Evolutionary conservation across 2,888 invertebrate species (phyloP).

Genomic region (Leucozona laternaria): DNA sequence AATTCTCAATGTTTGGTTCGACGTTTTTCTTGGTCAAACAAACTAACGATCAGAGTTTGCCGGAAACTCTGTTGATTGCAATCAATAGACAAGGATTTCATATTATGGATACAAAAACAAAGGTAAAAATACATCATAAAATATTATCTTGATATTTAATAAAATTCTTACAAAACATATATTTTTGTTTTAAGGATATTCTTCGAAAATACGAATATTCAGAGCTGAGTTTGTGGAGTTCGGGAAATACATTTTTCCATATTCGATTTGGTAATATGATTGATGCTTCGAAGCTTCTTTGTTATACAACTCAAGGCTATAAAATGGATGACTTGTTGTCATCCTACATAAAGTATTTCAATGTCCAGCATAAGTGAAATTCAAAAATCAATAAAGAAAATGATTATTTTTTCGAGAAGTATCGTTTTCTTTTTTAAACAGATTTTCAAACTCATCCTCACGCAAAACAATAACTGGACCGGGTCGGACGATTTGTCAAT

Average conservation of each 20-base stretch:
- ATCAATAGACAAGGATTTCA: slow-evolving; percentile 96
- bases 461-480: no score
- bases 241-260: slow-evolving; percentile 97
- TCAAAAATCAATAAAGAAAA: neutral
- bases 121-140: no score
- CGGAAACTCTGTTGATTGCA: slow-evolving; percentile 93
- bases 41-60: slow-evolving; percentile 93
- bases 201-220: slow-evolving; percentile 93
- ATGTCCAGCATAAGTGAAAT: slow-evolving; percentile 45
- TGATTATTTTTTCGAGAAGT: neutral
- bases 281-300: slow-evolving; percentile 93
- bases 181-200: no score
- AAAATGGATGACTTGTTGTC: slow-evolving; percentile 98
- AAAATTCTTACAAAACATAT: no score
- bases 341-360: slow-evolving; percentile 90
- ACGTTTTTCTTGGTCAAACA: slow-evolving; percentile 98
- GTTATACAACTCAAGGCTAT: slow-evolving; percentile 96
- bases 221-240: slow-evolving; percentile 97
- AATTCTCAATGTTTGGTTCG: slow-evolving; percentile 94
- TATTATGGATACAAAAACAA: slow-evolving; percentile 93
- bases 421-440: no score
- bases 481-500: no score
- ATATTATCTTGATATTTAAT: no score
- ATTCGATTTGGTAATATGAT: slow-evolving; percentile 98
- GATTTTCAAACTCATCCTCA: no score